phyloP scores from a whole-genome alignment of 2,888 invertebrate species.

The Scrobipalpa atriplicella region DNA sequence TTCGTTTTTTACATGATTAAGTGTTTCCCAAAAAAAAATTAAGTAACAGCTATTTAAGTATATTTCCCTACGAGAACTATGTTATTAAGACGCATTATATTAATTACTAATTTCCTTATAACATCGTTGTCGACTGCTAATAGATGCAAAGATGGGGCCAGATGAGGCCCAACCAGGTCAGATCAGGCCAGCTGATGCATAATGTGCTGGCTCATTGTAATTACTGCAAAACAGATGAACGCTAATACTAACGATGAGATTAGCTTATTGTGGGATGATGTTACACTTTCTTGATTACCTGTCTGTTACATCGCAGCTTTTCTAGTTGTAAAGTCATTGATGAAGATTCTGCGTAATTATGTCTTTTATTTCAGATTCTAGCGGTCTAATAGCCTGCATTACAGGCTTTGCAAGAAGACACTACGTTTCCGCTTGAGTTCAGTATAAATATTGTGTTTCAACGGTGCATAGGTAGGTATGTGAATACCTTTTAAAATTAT shows the following conservation, averaged over 20 bases:
- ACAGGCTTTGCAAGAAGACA: no score
- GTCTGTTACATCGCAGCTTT: conserved; percentile 3
- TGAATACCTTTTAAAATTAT: no score
- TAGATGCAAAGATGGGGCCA: conserved; percentile 27
- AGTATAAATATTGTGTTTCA: no score
- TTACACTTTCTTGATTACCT: conserved; percentile 3
- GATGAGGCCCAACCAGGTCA: conserved; percentile 10
- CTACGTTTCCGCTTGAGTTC: no score
- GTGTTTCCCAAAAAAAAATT: no score
- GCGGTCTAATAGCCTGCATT: not conserved
- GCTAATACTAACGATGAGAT: conserved; percentile 24
- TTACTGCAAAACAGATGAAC: conserved; percentile 35
- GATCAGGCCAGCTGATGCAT: conserved; percentile 17
- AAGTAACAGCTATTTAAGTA: no score
- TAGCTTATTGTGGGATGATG: conserved; percentile 15
- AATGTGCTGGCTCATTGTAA: conserved; percentile 34
- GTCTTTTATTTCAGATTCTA: not conserved
- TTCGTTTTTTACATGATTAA: no score
- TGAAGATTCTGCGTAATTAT: not conserved
- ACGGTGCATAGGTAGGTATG: no score
- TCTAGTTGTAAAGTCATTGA: not conserved
- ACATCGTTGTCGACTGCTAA: conserved; percentile 15
- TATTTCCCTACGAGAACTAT: no score
- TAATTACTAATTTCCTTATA: not conserved
- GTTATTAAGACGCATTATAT: no score